These are phyloP conservation scores for Oxygymnocypris stewartii DNA, from an alignment of 2,113 vertebrate genomes.

Conservation along the genomic window DNA sequence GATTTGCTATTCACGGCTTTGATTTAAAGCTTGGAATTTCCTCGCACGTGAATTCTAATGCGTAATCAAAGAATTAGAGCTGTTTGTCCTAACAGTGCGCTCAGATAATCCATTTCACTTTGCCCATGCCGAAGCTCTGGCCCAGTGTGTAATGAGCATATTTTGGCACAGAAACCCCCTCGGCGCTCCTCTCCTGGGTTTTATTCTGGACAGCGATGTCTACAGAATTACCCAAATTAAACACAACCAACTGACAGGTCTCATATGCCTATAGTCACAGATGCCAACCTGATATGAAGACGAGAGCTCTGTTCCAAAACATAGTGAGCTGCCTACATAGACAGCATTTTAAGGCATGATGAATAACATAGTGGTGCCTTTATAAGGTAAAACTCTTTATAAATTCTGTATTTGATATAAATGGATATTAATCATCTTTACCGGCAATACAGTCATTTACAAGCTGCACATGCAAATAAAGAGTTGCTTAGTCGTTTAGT, in stretches of 20 bases:
- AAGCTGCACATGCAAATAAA: too few relatives aligned
- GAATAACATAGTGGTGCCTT: neutral
- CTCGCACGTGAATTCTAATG: constrained; percentile 45
- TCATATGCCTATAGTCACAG: constrained; percentile 13
- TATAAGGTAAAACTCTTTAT: too few relatives aligned
- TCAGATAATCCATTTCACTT: constrained; percentile 58
- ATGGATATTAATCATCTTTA: too few relatives aligned
- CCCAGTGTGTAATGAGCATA: constrained; percentile 48
- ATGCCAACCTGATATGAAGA: constrained; percentile 25
- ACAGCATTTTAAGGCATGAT: neutral
- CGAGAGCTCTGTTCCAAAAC: neutral
- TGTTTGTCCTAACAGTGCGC: constrained; percentile 47
- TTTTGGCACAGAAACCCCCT: constrained; percentile 39
- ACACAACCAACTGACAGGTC: constrained; percentile 30
- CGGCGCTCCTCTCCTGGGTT: constrained; percentile 35
- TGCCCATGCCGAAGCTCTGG: constrained; percentile 49
- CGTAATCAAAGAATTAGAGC: constrained; percentile 58
- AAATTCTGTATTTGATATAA: too few relatives aligned
- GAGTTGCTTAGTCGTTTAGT: too few relatives aligned
- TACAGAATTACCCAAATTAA: constrained; percentile 38
- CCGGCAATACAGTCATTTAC: too few relatives aligned
- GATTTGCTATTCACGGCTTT: constrained; percentile 25
- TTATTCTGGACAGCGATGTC: constrained; percentile 35
- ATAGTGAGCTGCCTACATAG: neutral
- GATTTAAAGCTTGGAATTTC: constrained; percentile 52